phyloP scores from a whole-genome alignment of 2,888 invertebrate genomes.

The Strigamia maritima region DNA sequence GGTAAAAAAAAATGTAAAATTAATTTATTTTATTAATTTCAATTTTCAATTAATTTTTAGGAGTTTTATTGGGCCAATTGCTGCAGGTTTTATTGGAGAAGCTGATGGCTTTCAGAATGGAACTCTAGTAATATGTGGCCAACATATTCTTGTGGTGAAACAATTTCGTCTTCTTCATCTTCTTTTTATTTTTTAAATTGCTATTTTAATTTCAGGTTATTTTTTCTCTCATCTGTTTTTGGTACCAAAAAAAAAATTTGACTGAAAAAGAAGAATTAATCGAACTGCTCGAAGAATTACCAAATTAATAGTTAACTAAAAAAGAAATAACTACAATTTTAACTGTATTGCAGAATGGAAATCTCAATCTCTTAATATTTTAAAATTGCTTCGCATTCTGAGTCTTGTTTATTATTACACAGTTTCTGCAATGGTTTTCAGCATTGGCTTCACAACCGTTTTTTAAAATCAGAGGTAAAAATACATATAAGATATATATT shows the following conservation, averaged over 20 bases:
- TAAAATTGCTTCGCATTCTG: slow-evolving; percentile 66
- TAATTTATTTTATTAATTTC: not conserved
- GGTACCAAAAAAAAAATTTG: too few species aligned
- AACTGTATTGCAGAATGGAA: not conserved
- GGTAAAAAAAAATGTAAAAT: slow-evolving; percentile 49
- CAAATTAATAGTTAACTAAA: too few species aligned
- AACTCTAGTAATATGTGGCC: slow-evolving; percentile 66
- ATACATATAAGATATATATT: too few species aligned
- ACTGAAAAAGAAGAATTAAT: too few species aligned
- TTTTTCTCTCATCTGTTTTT: too few species aligned
- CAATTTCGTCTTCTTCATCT: too few species aligned
- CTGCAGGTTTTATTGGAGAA: slow-evolving; percentile 45
- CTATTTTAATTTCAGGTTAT: too few species aligned
- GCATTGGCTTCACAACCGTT: slow-evolving; percentile 81
- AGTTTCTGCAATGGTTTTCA: slow-evolving; percentile 73
- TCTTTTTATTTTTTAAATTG: too few species aligned
- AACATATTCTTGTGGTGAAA: slow-evolving; percentile 65
- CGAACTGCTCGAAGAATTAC: too few species aligned
- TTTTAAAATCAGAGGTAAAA: slow-evolving; percentile 62
- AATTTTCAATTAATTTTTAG: not conserved
- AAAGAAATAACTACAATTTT: not conserved
- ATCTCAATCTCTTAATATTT: slow-evolving; percentile 49
- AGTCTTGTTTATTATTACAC: slow-evolving; percentile 69
- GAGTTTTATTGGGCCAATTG: slow-evolving; percentile 43
- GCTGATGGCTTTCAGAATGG: slow-evolving; percentile 67